Conservation (phyloP, 2,797 vertebrate genomes). For the Sebastes glaucus region DNA sequence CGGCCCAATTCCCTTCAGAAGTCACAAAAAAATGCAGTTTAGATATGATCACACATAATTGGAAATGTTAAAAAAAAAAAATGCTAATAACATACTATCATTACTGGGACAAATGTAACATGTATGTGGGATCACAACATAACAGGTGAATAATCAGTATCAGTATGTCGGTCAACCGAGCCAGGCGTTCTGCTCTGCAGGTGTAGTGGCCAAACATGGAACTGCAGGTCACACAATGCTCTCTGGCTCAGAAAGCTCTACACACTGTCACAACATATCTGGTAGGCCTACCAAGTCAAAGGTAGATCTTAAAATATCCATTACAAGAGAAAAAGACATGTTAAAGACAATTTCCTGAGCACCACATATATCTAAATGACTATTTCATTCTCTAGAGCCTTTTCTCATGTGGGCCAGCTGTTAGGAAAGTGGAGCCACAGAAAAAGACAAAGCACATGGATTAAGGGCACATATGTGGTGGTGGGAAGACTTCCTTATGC, state of each 20-base stretch:
- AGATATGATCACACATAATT: not conserved
- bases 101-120: not conserved
- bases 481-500: not conserved
- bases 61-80: not conserved
- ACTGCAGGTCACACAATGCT: not conserved
- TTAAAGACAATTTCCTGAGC: not conserved
- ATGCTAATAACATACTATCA: not conserved
- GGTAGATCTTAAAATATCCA: not conserved
- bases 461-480: not conserved
- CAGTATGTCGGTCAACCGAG: not conserved
- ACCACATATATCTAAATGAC: not conserved
- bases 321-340: not conserved
- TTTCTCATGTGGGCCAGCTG: not conserved
- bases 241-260: not conserved
- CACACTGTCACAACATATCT: not conserved
- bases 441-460: not conserved
- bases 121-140: not conserved
- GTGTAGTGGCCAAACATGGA: not conserved
- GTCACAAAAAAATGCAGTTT: not conserved
- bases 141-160: not conserved
- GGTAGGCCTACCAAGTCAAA: not conserved
- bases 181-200: not conserved
- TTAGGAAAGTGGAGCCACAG: not conserved
- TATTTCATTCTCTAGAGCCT: not conserved
- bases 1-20: not conserved